These are phyloP conservation scores for Muraenolepis orangiensis DNA, from an alignment of 2,797 vertebrate species.

Conservation along the genomic window DNA sequence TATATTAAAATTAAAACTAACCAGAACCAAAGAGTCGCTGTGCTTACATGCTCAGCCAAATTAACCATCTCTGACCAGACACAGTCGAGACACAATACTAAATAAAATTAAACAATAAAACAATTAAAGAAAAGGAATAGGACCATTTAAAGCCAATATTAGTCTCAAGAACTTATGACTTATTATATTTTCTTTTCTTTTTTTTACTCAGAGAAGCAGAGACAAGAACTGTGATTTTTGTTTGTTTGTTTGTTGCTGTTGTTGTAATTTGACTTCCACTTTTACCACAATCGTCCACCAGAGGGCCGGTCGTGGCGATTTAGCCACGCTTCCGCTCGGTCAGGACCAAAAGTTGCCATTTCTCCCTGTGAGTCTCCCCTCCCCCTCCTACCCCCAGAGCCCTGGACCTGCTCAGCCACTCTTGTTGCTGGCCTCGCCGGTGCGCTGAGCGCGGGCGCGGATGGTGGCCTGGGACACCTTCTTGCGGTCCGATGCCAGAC, in stretches of 20 bases:
- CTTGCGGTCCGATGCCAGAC: slow-evolving; percentile 85
- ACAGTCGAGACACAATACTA: slow-evolving; percentile 40
- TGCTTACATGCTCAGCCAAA: slow-evolving; percentile 41
- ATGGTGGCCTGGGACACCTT: slow-evolving; percentile 77
- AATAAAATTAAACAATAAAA: slow-evolving; percentile 44
- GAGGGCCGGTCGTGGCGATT: background rate
- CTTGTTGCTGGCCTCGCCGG: slow-evolving; percentile 83
- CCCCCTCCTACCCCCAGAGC: no score
- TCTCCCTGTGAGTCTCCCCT: background rate
- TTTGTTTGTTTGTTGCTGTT: slow-evolving; percentile 53
- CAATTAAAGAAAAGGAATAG: slow-evolving; percentile 48
- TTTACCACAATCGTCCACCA: background rate
- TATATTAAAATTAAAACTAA: background rate
- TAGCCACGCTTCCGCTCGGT: background rate
- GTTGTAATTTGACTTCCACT: slow-evolving; percentile 41
- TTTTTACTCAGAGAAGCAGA: slow-evolving; percentile 53
- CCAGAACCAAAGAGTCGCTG: slow-evolving; percentile 21
- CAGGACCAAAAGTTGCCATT: background rate
- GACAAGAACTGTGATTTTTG: slow-evolving; percentile 35
- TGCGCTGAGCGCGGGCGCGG: slow-evolving; percentile 77
- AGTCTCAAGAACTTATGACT: slow-evolving; percentile 52
- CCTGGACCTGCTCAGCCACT: slow-evolving; percentile 76
- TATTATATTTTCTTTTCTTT: background rate
- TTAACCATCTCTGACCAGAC: slow-evolving; percentile 22
- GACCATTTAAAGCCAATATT: slow-evolving; percentile 62